A percentile compares a stretch with the other conserved stretches of the same genome.
phyloP scores from a whole-genome alignment of 2,797 vertebrate genomes.

The Leuciscus waleckii region DNA sequence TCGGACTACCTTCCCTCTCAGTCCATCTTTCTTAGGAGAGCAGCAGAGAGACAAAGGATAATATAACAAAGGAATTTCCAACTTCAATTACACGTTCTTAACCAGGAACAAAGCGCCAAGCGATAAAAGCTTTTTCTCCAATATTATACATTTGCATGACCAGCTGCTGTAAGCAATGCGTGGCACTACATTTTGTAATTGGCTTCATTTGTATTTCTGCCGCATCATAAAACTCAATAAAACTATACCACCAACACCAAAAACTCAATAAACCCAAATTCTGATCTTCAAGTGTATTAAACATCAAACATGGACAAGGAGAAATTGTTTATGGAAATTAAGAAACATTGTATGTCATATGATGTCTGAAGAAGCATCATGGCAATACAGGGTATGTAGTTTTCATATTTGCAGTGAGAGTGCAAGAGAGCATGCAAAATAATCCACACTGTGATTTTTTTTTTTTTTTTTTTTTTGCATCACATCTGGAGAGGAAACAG shows the following conservation, averaged over 20 bases:
- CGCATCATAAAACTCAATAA: not conserved
- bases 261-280: not conserved
- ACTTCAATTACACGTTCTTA: not conserved
- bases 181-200: not conserved
- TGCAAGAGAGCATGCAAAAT: not conserved
- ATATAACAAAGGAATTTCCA: not conserved
- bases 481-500: not conserved
- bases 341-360: not conserved
- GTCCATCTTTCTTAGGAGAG: not conserved
- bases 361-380: not conserved
- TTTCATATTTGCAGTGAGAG: slow-evolving; percentile 35
- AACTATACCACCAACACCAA: not conserved
- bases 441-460: not conserved
- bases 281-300: not conserved
- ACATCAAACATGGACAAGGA: not conserved
- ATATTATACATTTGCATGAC: not conserved
- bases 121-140: not conserved
- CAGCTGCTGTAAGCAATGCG: not conserved
- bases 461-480: not conserved
- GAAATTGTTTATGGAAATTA: not conserved
- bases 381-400: not conserved
- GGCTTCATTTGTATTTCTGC: not conserved
- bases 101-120: not conserved
- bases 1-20: not conserved
- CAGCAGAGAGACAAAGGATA: not conserved